These are phyloP conservation scores for Diorhabda carinulata DNA, from an alignment of 1,140 invertebrate genomes.

Conservation along the genomic window DNA sequence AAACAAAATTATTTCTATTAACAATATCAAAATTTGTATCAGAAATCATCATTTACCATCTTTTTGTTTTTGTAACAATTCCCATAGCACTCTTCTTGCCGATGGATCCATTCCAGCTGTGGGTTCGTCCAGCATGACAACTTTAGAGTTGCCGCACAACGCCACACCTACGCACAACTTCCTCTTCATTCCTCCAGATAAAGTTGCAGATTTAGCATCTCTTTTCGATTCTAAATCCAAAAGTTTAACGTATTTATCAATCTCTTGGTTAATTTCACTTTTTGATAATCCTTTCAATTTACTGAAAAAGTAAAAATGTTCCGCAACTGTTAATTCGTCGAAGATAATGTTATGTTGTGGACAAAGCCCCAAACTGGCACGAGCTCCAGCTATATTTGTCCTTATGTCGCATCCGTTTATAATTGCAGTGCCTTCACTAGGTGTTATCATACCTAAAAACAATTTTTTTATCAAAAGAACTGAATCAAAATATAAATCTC, in stretches of 20 bases:
- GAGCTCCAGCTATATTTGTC: constrained; percentile 56
- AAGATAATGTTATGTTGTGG: constrained; percentile 95
- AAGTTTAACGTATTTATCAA: constrained; percentile 61
- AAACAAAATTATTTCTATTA: not conserved
- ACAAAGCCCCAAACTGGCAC: constrained; percentile 77
- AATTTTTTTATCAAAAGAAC: too few relatives aligned
- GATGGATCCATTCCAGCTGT: constrained; percentile 94
- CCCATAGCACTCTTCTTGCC: constrained; percentile 85
- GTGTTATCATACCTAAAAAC: constrained; percentile 52
- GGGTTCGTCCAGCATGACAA: constrained; percentile 89
- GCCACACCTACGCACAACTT: constrained; percentile 77
- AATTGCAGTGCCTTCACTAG: constrained; percentile 63
- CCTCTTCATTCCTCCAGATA: constrained; percentile 84
- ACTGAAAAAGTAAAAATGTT: constrained; percentile 87
- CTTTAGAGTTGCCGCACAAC: constrained; percentile 62
- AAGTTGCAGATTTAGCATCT: constrained; percentile 53
- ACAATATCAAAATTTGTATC: not conserved
- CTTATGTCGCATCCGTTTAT: constrained; percentile 66
- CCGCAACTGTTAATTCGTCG: constrained; percentile 80
- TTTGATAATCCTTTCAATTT: constrained; percentile 67
- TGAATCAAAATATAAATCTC: too few relatives aligned
- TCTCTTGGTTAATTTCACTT: constrained; percentile 52
- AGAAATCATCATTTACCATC: constrained; percentile 32
- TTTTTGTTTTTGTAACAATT: constrained; percentile 64
- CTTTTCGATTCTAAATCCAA: constrained; percentile 60